Conservation (phyloP, 2,113 vertebrate species). For the Ceyx margarethae region DNA sequence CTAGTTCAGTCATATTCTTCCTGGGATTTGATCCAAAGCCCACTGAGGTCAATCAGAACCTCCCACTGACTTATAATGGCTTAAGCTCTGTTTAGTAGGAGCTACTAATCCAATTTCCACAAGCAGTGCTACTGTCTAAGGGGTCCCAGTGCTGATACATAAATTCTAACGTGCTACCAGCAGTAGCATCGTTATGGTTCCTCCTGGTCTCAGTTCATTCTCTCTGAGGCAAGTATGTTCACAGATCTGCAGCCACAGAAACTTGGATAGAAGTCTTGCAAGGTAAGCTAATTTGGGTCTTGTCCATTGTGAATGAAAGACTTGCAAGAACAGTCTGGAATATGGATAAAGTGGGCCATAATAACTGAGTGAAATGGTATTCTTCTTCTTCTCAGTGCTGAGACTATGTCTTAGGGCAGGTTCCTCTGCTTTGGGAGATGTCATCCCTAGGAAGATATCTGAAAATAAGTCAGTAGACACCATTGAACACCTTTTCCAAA, state of each 20-base stretch:
- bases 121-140: not conserved
- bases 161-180: not conserved
- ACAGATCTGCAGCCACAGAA: not conserved
- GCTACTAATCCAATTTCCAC: not conserved
- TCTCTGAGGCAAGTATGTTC: not conserved
- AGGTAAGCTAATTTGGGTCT: not conserved
- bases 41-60: not conserved
- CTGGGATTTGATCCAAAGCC: conserved; percentile 25
- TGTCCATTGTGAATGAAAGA: not conserved
- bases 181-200: rapidly evolving
- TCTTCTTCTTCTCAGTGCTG: not conserved
- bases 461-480: not conserved
- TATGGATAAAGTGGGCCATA: not conserved
- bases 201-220: not conserved
- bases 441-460: not conserved
- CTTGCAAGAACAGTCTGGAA: not conserved
- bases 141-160: not conserved
- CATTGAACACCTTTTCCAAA: not conserved
- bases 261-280: not conserved
- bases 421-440: not conserved
- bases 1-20: not conserved
- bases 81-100: not conserved
- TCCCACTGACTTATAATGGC: conserved; percentile 11
- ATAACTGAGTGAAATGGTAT: not conserved
- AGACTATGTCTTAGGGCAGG: not conserved